Evolutionary conservation across 2,113 vertebrate genomes (phyloP), one percentile per base, ranked within the genome.

Genomic region (Burhinus bistriatus): DNA sequence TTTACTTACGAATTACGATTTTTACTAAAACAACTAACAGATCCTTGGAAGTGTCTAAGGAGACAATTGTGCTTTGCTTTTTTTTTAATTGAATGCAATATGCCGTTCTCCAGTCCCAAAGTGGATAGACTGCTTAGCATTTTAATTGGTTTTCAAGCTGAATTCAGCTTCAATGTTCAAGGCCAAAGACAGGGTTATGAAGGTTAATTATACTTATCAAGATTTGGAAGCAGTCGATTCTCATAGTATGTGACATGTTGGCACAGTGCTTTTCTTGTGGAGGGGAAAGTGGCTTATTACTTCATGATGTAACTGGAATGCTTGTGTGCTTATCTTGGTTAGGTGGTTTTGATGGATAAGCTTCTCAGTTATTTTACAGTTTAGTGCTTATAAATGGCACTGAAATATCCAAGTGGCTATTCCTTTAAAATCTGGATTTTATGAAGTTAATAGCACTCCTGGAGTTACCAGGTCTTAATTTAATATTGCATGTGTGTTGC

Each of bases 71-170:
- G 21, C 30, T 57, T 29, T 76, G 6, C 3, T 30, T 38, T 30
- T 26, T 52, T 51, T 54, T 81, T 76, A 4, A 42, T 51, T n/a
- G 26, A 92, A 87, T 42, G 57, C 23, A 38, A 4, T 49, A 26
- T 71, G 57, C 25, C 54, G 0, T 94, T 94, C 38, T 83, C 18
- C 20, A 51, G 40, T 79, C 54, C 61, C 61, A 57, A 61, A 82
- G 77, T 21, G 34, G 71, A 30, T 55, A 90, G 87, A 54, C 80
- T 95, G 66, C 85, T 97, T 96, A 95, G 77, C 94, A 92, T 97
- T 94, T 95, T 95, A 97, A 96, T 95, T 96, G 66, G 19, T 95
- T 97, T 97, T 72, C 70, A 85, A 36, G 61, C 52, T 95, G 83
- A 84, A 90, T 93, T 95, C 71, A 73, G 75, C n/a, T 77, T 91